Evolutionary conservation across 1,140 invertebrate species (phyloP), one percentile per base, ranked within the genome.

Genomic region (Aplysia californica): DNA sequence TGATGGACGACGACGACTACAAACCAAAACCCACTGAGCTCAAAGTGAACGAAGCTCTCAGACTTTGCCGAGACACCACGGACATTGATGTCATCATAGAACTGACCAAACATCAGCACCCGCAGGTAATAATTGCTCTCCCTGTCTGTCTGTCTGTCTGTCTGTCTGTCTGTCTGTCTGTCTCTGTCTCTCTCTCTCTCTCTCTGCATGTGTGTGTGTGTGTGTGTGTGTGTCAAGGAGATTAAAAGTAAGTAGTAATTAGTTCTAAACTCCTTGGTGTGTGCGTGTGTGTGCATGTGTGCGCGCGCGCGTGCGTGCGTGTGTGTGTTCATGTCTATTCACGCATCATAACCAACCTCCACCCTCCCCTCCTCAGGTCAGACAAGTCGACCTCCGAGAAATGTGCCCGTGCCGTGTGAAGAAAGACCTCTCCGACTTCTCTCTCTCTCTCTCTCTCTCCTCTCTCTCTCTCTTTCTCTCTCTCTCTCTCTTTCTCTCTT

Each of bases 351-450:
- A n/a, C n/a, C n/a, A 15, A 10, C n/a, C 18, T 61, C 26, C 26
- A 4, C 15, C 18, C 31, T 36, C 50, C 61, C 70, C 33, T 35
- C 39, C 36, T 10, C 41, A 71, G 39, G 87, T 89, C 21, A 76
- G 88, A 69, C 83, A 88, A 80, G 80, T 73, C 61, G 86, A 87
- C 21, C 78, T 89, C 0, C 82, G 82, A 56, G 86, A 89, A 78
- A 89, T 89, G 86, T 89, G 88, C 75, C 88, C 88, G 3, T 89
- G 88, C 75, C 77, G 86, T 33, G 88, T 89, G 0, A 83, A 88
- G 67, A 79, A 83, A 23, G 85, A 89, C 76, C 79, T 87, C 10
- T 67, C 79, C 0, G 84, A 85, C 5, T 89, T 89, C 81, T 89
- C n/a, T n/a, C n/a, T n/a, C n/a, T n/a, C n/a, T n/a, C n/a, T n/a